These are phyloP conservation scores for Caerostris extrusa DNA, from an alignment of 1,140 invertebrate genomes.

Conservation along the genomic window DNA sequence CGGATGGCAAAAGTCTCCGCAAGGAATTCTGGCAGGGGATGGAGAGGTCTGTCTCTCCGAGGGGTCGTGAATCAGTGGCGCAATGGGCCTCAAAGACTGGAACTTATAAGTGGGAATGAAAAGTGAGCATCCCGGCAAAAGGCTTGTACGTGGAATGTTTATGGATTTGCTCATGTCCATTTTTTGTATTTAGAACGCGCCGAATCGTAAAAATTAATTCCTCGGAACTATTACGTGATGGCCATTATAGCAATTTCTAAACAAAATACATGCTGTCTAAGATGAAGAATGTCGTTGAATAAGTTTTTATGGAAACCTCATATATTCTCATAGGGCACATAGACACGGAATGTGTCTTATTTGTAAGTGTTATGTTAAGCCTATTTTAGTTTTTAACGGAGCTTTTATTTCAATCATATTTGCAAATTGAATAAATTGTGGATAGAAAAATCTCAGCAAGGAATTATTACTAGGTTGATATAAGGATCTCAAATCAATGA, in stretches of 20 bases:
- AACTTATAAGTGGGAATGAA: slow-evolving; percentile 22
- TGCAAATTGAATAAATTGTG: too few relatives aligned
- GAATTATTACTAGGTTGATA: too few relatives aligned
- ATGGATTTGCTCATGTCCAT: slow-evolving; percentile 3
- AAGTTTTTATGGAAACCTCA: neutral
- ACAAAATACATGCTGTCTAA: neutral
- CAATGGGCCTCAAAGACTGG: slow-evolving; percentile 28
- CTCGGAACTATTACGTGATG: neutral
- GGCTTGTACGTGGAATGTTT: neutral
- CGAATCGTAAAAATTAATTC: neutral
- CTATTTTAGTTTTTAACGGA: too few relatives aligned
- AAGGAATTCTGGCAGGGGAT: slow-evolving; percentile 13
- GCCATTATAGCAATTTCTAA: neutral
- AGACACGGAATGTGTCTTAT: neutral
- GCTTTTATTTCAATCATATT: too few relatives aligned
- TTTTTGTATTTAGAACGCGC: neutral
- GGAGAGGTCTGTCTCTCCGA: neutral
- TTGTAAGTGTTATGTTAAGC: neutral
- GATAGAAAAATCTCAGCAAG: too few relatives aligned
- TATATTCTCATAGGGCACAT: neutral
- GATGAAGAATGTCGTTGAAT: too few relatives aligned
- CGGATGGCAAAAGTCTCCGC: neutral
- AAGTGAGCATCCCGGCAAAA: neutral
- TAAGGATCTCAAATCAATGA: too few relatives aligned
- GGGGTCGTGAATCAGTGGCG: slow-evolving; percentile 53